Percentiles rank a stretch among this genome's conserved stretches.
Evolutionary conservation across 1,140 invertebrate genomes (phyloP).

Genomic region (Thereuonema tuberculata): DNA sequence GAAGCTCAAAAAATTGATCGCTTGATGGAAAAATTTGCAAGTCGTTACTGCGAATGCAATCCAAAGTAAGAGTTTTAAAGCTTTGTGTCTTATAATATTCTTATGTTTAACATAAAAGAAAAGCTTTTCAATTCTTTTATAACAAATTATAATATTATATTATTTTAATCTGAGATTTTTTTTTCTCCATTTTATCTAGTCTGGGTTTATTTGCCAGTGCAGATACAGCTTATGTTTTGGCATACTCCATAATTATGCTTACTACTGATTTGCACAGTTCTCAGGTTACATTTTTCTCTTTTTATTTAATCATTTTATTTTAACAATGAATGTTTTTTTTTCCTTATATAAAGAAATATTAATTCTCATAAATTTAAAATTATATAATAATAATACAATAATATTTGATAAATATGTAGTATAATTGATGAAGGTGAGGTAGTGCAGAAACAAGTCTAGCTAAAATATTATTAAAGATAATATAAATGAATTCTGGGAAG

Average conservation of each 20-base stretch:
- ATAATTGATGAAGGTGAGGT: no score
- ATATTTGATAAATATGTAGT: no score
- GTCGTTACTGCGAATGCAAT: conserved; percentile 95
- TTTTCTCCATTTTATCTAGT: no score
- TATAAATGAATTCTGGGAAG: no score
- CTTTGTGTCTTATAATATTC: conserved; percentile 12
- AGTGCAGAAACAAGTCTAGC: no score
- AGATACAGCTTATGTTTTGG: conserved; percentile 95
- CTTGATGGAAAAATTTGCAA: conserved; percentile 99
- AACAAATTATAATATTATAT: not conserved
- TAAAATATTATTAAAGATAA: no score
- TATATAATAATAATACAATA: no score
- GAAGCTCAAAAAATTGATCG: conserved; percentile 99
- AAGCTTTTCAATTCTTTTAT: no score
- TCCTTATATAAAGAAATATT: not conserved
- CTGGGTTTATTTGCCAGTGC: conserved; percentile 91
- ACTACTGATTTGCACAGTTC: conserved; percentile 97
- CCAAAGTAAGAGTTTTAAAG: conserved; percentile 53
- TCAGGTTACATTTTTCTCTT: conserved; percentile 41
- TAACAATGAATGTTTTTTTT: no score
- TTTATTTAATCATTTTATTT: not conserved
- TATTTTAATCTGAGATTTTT: conserved; percentile 5
- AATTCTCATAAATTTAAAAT: not conserved
- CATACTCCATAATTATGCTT: conserved; percentile 98
- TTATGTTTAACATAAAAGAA: no score